These are phyloP conservation scores for Luperina testacea DNA, from an alignment of 2,888 invertebrate species.

Conservation along the genomic window DNA sequence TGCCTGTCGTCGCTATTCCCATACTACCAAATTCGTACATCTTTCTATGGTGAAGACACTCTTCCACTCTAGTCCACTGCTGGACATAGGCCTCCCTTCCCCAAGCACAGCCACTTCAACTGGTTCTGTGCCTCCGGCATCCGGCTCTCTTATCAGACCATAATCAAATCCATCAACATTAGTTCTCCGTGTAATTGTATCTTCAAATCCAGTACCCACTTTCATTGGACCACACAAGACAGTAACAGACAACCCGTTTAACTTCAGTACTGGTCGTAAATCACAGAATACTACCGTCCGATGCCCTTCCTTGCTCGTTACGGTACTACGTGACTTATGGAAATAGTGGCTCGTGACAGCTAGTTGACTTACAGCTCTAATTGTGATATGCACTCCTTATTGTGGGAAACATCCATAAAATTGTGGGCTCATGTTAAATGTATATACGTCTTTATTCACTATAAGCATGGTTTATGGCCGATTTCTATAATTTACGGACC, in stretches of 20 bases:
- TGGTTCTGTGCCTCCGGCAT: neutral
- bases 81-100: neutral
- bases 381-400: conserved; percentile 62
- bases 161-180: neutral
- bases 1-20: neutral
- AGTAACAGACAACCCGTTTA: conserved; percentile 59
- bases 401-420: conserved; percentile 51
- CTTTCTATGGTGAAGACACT: neutral
- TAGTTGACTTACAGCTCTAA: conserved; percentile 67
- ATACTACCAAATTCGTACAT: neutral
- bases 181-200: conserved; percentile 17
- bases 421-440: conserved; percentile 21
- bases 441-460: neutral
- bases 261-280: conserved; percentile 59
- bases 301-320: conserved; percentile 69
- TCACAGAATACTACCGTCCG: conserved; percentile 64
- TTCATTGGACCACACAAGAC: conserved; percentile 53
- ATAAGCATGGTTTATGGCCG: neutral
- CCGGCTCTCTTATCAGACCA: neutral
- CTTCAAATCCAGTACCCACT: conserved; percentile 20
- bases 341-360: conserved; percentile 73
- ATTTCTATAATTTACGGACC: neutral
- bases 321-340: conserved; percentile 76
- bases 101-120: neutral
- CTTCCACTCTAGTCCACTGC: neutral